A percentile compares a stretch with the other conserved stretches of the same genome.
phyloP scores from a whole-genome alignment of 2,888 invertebrate species.

The Crocallis elinguaria region DNA sequence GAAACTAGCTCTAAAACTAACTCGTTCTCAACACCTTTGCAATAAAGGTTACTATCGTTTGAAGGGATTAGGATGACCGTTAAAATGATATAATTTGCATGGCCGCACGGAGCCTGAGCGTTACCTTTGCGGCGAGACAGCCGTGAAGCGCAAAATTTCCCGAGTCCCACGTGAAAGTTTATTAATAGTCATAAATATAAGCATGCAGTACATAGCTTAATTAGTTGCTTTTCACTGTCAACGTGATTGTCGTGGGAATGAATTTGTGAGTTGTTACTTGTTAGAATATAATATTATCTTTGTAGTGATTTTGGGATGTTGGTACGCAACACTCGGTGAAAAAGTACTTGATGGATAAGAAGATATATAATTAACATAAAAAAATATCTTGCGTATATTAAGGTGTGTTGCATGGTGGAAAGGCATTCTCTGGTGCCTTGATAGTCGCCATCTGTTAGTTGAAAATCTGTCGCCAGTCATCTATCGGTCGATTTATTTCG shows the following conservation, averaged over 20 bases:
- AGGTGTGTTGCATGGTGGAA: no score
- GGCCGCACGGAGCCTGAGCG: constrained; percentile 54
- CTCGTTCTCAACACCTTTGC: constrained; percentile 25
- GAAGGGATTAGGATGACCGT: constrained; percentile 38
- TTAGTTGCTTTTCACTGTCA: constrained; percentile 16
- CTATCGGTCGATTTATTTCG: no score
- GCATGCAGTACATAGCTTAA: constrained; percentile 8
- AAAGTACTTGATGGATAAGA: no score
- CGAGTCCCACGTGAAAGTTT: constrained; percentile 38
- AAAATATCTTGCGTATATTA: no score
- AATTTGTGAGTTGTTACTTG: not conserved
- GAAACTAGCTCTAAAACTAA: constrained; percentile 19
- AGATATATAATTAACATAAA: not conserved
- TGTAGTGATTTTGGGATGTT: no score
- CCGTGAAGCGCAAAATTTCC: constrained; percentile 49
- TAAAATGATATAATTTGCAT: constrained; percentile 69
- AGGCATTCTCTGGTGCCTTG: no score
- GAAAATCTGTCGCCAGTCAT: no score
- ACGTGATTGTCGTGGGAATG: not conserved
- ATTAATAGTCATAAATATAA: constrained; percentile 33
- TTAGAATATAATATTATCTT: no score
- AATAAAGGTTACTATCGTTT: constrained; percentile 38
- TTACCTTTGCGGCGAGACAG: constrained; percentile 52
- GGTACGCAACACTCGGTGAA: not conserved
- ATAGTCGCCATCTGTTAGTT: no score